A percentile compares a stretch with the other conserved stretches of the same genome.
These are phyloP conservation scores for Nymphalis urticae DNA, from an alignment of 2,888 invertebrate species.

Conservation along the genomic window DNA sequence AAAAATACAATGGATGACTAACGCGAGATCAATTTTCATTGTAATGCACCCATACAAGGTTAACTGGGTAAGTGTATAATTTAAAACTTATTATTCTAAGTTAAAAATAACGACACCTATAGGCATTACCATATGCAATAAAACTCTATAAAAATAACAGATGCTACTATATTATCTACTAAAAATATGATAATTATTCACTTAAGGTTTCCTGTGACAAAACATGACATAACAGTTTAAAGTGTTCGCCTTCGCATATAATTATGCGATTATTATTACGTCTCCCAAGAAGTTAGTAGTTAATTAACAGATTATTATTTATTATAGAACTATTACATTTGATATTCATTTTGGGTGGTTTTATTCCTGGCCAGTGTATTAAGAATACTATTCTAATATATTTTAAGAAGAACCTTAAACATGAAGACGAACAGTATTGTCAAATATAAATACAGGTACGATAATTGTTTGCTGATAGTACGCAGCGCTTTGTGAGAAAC, in stretches of 20 bases:
- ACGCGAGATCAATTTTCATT: constrained; percentile 38
- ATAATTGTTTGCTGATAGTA: constrained; percentile 61
- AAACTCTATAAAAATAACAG: neutral
- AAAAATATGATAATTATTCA: no score
- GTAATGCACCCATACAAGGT: constrained; percentile 38
- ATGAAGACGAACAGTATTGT: neutral
- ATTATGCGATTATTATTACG: no score
- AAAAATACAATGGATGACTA: constrained; percentile 42
- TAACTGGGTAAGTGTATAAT: constrained; percentile 38
- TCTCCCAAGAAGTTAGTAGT: no score
- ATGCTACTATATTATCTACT: neutral
- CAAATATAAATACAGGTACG: constrained; percentile 42
- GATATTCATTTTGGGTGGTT: no score
- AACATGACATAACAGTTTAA: no score
- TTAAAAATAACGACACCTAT: constrained; percentile 17
- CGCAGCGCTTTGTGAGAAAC: constrained; percentile 49
- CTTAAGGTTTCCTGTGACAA: no score
- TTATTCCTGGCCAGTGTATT: no score
- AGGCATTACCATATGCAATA: neutral
- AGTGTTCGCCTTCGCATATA: neutral
- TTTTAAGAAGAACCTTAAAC: neutral
- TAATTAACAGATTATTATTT: no score
- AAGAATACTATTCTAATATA: no score
- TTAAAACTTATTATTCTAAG: constrained; percentile 34
- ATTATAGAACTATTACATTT: no score